Conservation (phyloP, 2,113 vertebrate genomes). For the Pituophis catenifer region DNA sequence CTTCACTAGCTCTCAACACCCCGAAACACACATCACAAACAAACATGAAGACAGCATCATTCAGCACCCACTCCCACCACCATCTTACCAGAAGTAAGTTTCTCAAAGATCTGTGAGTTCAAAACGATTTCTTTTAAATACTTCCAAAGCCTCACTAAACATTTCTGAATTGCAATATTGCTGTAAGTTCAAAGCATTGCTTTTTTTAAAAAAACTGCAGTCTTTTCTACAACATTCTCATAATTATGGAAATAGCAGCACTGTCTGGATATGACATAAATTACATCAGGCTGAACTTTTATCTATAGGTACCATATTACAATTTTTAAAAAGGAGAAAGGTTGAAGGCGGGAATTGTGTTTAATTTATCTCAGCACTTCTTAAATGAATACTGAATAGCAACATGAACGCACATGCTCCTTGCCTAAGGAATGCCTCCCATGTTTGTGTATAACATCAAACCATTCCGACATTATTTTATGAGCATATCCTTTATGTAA, state of each 20-base stretch:
- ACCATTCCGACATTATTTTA: conserved; percentile 61
- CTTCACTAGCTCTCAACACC: too few species aligned
- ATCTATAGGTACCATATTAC: neutral
- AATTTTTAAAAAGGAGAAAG: neutral
- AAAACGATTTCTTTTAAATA: neutral
- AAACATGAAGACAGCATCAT: neutral
- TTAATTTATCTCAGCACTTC: conserved; percentile 35
- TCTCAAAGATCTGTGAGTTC: neutral
- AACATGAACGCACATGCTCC: conserved; percentile 28
- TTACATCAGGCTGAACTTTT: neutral
- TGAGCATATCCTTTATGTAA: conserved; percentile 59
- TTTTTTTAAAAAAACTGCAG: neutral
- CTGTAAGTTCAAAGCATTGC: neutral
- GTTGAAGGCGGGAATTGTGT: conserved; percentile 5
- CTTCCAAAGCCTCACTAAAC: neutral
- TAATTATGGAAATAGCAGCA: neutral
- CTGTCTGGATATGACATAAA: neutral
- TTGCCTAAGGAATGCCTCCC: conserved; percentile 61
- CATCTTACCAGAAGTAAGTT: neutral
- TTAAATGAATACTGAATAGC: conserved; percentile 61
- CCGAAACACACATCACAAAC: too few species aligned
- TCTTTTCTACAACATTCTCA: neutral
- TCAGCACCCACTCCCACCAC: neutral
- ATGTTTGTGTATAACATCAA: conserved; percentile 62
- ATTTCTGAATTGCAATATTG: neutral